phyloP scores from a whole-genome alignment of 2,888 invertebrate species.

The Drosophila affinis region DNA sequence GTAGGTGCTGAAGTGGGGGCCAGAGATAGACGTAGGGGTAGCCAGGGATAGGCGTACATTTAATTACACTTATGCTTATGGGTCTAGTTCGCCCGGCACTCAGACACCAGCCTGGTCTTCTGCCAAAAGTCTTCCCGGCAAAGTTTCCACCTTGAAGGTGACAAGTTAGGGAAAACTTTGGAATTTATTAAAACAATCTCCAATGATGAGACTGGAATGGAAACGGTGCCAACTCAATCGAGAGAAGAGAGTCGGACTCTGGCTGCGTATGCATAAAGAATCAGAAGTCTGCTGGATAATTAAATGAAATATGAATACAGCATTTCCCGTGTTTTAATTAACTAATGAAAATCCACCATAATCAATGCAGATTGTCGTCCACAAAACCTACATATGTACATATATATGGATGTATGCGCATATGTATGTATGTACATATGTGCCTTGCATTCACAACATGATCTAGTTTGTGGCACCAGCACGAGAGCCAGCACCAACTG shows the following conservation, averaged over 20 bases:
- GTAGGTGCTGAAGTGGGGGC: neutral
- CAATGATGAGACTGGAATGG: too few species aligned
- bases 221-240: neutral
- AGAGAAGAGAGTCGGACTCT: neutral
- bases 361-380: too few species aligned
- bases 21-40: neutral
- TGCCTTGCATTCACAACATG: too few species aligned
- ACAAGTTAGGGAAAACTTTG: neutral
- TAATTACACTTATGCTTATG: slow-evolving; percentile 66
- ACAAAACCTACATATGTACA: too few species aligned
- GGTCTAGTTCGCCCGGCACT: slow-evolving; percentile 21
- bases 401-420: too few species aligned
- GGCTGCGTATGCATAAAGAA: neutral
- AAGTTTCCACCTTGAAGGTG: neutral
- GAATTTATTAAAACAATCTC: neutral
- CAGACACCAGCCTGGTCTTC: neutral
- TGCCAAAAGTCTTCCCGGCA: neutral
- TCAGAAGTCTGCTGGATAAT: neutral
- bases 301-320: neutral
- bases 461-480: too few species aligned
- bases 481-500: too few species aligned
- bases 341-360: too few species aligned
- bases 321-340: too few species aligned
- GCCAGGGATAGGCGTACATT: slow-evolving; percentile 54
- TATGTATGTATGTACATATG: too few species aligned